Base-by-base conservation (phyloP, 2,888 invertebrate species). In the Eupithecia abbreviata region DNA sequence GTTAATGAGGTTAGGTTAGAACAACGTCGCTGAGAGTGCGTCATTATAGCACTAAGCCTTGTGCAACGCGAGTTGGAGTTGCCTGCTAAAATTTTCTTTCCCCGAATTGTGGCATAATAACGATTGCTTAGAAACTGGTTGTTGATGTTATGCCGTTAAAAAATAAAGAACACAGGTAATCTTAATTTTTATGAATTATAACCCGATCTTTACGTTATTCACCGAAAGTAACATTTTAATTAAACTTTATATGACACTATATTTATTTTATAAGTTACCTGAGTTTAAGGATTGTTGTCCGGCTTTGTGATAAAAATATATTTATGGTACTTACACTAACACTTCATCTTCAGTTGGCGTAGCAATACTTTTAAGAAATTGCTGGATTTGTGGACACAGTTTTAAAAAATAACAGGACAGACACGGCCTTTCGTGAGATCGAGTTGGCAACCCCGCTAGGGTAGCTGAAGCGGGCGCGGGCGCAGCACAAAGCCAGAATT, bases 1-100 rank as follows among this genome's bases (percentile, higher is more conserved):
- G 89, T 91, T 93, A 93, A 93, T 93, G 93, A 93, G 91, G 91
- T 90, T 91, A 93, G 91, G 91, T 90, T 91, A 91, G 92, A 92
- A 92, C 87, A 88, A 87, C 81, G 81, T 81, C 73, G 85, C 79
- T 89, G 86, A 87, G 90, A 88, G 84, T 85, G 88, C 89, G 88
- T 91, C 91, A 91, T 92, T 91, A 92, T 88, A 82, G 86, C 83
- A 83, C 83, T 82, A 83, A 85, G 88, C 88, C 88, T 82, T 83
- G 81, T 88, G 87, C 87, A 86, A 84, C 85, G 88, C 87, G 86
- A 83, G 80, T 81, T 66, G 47, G 77, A 70, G 75, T 41, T 77
- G 72, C 75, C 75, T 71, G 4, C 70, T 67, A 13, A 9, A 9
- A 55, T 15, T 10, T 47, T 74, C 18, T 55, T 9, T 51, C n/a